Conservation (phyloP, 30 jellyfish, hydroid and myxozoan genomes). For the Cassiopea andromeda region DNA sequence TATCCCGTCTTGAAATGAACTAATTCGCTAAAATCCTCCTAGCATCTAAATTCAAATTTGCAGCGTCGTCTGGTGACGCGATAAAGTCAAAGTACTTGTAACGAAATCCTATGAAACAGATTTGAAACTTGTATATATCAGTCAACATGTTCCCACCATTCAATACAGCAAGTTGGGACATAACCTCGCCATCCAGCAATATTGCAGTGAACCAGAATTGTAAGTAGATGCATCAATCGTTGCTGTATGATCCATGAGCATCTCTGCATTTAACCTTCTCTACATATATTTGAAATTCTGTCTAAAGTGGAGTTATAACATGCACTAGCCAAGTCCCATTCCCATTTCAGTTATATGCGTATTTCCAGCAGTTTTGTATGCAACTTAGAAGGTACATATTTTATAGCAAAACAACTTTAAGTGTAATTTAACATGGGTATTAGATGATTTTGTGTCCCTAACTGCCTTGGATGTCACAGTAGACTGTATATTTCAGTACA, state of each 20-base stretch:
- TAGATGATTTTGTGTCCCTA: no score
- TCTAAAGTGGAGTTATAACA: no score
- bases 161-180: slow-evolving; percentile 22
- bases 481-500: no score
- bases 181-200: background rate
- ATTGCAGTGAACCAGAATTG: background rate
- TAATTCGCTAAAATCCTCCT: background rate
- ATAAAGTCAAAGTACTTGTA: background rate
- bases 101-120: background rate
- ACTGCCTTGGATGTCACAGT: no score
- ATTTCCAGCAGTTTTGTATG: no score
- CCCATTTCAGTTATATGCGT: no score
- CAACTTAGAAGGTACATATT: no score
- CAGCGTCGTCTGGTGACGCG: background rate
- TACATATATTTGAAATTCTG: no score
- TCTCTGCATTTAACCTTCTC: no score
- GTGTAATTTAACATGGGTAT: no score
- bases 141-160: background rate
- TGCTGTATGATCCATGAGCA: background rate
- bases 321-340: no score
- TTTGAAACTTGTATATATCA: background rate
- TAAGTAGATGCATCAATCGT: background rate
- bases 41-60: background rate
- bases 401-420: no score
- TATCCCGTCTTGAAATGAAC: background rate